A percentile compares a stretch with the other conserved stretches of the same genome.
Evolutionary conservation across 2,113 vertebrate species (phyloP).

Genomic region (Phalacrocorax aristotelis): DNA sequence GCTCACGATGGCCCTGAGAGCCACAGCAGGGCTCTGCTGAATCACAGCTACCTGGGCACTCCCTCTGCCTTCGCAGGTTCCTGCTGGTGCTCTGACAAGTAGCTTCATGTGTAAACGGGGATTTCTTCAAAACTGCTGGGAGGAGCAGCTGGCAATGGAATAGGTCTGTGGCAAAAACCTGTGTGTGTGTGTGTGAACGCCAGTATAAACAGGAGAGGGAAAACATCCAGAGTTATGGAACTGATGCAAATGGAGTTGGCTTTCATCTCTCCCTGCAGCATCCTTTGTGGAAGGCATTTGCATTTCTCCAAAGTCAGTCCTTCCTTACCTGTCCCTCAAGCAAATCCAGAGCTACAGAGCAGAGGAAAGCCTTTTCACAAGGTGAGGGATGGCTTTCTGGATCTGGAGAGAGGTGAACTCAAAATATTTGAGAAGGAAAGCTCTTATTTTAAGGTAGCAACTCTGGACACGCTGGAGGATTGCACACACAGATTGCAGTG

Average conservation of each 20-base stretch:
- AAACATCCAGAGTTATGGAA: slow-evolving; percentile 50
- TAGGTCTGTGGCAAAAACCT: neutral
- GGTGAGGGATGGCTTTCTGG: neutral
- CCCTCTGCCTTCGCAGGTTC: neutral
- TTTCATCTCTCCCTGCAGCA: slow-evolving; percentile 59
- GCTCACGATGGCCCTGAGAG: neutral
- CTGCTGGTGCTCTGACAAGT: neutral
- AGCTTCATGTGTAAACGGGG: neutral
- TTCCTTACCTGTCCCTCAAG: slow-evolving; percentile 5
- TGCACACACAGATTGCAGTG: neutral
- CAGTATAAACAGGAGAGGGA: neutral
- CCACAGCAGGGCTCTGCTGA: neutral
- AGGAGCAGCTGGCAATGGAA: neutral
- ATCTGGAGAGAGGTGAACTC: neutral
- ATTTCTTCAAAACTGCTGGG: slow-evolving; percentile 5
- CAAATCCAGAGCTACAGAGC: neutral
- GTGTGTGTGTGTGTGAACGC: neutral
- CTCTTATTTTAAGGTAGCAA: neutral
- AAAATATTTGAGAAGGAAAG: neutral
- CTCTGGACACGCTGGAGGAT: neutral
- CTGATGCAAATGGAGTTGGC: slow-evolving; percentile 52
- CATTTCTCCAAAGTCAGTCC: slow-evolving; percentile 42
- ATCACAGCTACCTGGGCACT: neutral
- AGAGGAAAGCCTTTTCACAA: neutral
- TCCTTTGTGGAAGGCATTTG: slow-evolving; percentile 52